Base-by-base conservation (phyloP, 35 echinoderm and acorn worm species). In the Holothuria glaberrima region DNA sequence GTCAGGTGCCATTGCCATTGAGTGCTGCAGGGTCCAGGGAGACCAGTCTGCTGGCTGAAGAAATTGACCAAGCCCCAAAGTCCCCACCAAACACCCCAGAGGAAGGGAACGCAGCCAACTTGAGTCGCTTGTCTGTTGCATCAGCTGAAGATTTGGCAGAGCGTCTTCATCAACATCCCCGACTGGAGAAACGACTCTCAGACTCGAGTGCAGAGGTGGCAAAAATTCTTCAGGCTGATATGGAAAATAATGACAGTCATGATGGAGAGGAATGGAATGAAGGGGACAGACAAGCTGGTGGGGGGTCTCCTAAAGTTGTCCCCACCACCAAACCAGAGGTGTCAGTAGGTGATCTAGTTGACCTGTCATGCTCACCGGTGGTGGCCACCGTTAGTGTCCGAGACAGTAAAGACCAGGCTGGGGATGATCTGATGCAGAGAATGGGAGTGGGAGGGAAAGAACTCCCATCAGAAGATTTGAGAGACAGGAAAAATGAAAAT, bases 171-270 rank as follows among this genome's bases (percentile, higher is more conserved):
- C 86, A 92, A 68, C 92, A 92, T 59, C 86, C 94, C 41, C 45
- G 93, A 52, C 59, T 96, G 57, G 92, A 93, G 89, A 97, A 94
- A 59, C 75, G 95, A 38, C 85, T 97, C 61, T 97, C 95, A 18
- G 95, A 97, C 46, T 92, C 95, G 4, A 97, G 95, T 41, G 95
- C 92, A 30, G 95, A 97, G 82, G 95, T 97, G 7, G 95, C 95
- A 16, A 86, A 94, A 86, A 97, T 97, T 16, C 79, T 97, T 18
- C 83, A 84, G 27, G 50, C 50, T 5, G 50, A 17, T 9, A 41
- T 41, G 36, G 36, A 41, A 41, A 45, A 69, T 21, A 84, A 94
- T 28, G 32, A 90, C 24, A 86, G 46, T 22, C 44, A 83, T 13
- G 76, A 90, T 4, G 32, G 58, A 17, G 84, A 94, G n/a, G 54